phyloP scores from a whole-genome alignment of 2,797 vertebrate species.

The Lagodon rhomboides region DNA sequence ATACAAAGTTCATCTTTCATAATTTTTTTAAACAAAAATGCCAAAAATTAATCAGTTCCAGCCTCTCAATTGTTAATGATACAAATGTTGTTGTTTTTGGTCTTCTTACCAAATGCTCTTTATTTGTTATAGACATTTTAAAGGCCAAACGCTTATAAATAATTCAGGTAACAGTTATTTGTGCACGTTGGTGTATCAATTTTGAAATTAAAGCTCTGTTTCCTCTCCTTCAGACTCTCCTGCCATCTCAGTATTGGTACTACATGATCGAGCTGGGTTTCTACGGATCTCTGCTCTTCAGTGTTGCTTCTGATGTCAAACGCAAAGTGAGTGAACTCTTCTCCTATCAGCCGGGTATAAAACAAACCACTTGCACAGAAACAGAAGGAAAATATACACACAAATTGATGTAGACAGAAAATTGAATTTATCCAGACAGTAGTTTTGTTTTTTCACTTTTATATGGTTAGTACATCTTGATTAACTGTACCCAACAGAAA shows the following conservation, averaged over 20 bases:
- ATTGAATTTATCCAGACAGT: not conserved
- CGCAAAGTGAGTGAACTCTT: slow-evolving; percentile 90
- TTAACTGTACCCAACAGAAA: not conserved
- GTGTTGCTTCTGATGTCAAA: slow-evolving; percentile 95
- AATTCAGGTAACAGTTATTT: not conserved
- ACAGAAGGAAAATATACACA: slow-evolving; percentile 8
- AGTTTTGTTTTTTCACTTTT: not conserved
- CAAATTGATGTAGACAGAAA: not conserved
- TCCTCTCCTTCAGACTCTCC: slow-evolving; percentile 84
- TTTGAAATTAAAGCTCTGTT: slow-evolving; percentile 19
- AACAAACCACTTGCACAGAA: not conserved
- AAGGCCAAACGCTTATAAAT: not conserved
- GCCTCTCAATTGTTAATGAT: not conserved
- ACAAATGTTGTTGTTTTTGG: not conserved
- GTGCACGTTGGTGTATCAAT: not conserved
- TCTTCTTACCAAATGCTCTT: too few species aligned
- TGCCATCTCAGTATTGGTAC: slow-evolving; percentile 94
- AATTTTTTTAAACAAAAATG: not conserved
- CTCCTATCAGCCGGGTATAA: not conserved
- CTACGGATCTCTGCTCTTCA: slow-evolving; percentile 94
- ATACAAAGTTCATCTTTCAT: not conserved
- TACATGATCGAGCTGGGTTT: slow-evolving; percentile 97
- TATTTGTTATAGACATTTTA: not conserved
- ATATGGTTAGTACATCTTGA: not conserved
- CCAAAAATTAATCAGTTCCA: not conserved